These are phyloP conservation scores for Brotula barbata DNA, from an alignment of 2,797 vertebrate species.

Conservation along the genomic window DNA sequence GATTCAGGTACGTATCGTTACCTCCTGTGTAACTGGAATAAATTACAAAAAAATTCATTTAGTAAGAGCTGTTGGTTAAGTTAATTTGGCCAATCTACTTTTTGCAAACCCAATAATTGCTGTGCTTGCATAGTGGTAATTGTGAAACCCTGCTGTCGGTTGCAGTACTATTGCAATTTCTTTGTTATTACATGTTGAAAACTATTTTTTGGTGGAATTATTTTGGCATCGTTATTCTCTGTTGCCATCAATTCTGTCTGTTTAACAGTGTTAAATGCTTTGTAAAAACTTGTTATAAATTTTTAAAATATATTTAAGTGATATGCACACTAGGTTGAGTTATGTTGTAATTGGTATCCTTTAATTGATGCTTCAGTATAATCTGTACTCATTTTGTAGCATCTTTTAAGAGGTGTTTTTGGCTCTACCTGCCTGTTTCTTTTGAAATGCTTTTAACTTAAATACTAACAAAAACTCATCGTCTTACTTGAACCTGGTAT, in stretches of 20 bases:
- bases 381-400: conserved; percentile 24
- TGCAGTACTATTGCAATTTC: conserved; percentile 25
- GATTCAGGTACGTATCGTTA: conserved; percentile 42
- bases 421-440: conserved; percentile 8
- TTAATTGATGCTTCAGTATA: conserved; percentile 19
- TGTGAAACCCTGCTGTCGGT: conserved; percentile 37
- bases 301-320: conserved; percentile 65
- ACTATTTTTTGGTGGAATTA: conserved; percentile 24
- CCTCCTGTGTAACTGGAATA: conserved; percentile 51
- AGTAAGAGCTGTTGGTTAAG: conserved; percentile 15
- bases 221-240: conserved; percentile 37
- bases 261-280: conserved; percentile 75
- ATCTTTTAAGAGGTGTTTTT: conserved; percentile 21
- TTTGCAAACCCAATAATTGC: conserved; percentile 13
- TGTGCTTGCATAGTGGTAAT: conserved; percentile 45
- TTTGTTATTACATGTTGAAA: conserved; percentile 19
- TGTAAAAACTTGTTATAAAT: conserved; percentile 62
- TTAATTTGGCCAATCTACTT: conserved; percentile 26
- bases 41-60: not conserved
- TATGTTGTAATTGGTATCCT: conserved; percentile 37
- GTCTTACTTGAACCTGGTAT: conserved; percentile 70
- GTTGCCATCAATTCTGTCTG: conserved; percentile 29
- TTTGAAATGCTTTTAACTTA: conserved; percentile 57
- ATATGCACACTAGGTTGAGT: conserved; percentile 46
- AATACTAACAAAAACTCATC: conserved; percentile 57